Evolutionary conservation across 2,113 vertebrate species (phyloP).

Genomic region (Bolborhynchus lineola): DNA sequence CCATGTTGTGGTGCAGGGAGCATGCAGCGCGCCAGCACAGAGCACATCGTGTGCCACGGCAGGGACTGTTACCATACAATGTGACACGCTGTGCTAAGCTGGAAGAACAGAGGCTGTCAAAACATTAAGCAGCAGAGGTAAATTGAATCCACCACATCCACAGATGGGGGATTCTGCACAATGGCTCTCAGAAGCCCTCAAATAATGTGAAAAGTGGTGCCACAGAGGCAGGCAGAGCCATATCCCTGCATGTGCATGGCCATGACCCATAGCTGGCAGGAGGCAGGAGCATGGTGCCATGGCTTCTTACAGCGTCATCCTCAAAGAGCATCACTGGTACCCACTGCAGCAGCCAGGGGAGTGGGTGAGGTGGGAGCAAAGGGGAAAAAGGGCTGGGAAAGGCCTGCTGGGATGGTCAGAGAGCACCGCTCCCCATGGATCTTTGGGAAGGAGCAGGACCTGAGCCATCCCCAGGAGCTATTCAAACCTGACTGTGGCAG

Average conservation of each 20-base stretch:
- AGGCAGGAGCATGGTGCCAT: not conserved
- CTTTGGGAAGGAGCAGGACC: not conserved
- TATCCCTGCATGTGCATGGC: rapidly evolving
- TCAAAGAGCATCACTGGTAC: rapidly evolving
- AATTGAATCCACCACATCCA: not conserved
- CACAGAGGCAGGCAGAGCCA: not conserved
- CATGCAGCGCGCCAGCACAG: rapidly evolving
- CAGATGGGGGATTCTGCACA: not conserved
- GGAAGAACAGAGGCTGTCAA: slow-evolving; percentile 24
- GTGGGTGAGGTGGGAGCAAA: rapidly evolving
- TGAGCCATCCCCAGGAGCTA: not conserved
- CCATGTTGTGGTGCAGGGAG: rapidly evolving
- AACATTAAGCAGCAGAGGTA: slow-evolving; percentile 1
- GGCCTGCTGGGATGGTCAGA: not conserved
- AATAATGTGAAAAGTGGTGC: rapidly evolving
- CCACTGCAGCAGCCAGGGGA: not conserved
- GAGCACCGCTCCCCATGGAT: not conserved
- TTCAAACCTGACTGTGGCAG: not conserved
- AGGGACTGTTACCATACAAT: not conserved
- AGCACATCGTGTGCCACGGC: not conserved
- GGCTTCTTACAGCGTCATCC: rapidly evolving
- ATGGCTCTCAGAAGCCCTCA: not conserved
- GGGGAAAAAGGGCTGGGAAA: not conserved
- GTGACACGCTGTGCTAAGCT: not conserved
- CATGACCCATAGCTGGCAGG: not conserved